Conservation (phyloP, 2,797 vertebrate genomes). For the Notolepis coatsorum region DNA sequence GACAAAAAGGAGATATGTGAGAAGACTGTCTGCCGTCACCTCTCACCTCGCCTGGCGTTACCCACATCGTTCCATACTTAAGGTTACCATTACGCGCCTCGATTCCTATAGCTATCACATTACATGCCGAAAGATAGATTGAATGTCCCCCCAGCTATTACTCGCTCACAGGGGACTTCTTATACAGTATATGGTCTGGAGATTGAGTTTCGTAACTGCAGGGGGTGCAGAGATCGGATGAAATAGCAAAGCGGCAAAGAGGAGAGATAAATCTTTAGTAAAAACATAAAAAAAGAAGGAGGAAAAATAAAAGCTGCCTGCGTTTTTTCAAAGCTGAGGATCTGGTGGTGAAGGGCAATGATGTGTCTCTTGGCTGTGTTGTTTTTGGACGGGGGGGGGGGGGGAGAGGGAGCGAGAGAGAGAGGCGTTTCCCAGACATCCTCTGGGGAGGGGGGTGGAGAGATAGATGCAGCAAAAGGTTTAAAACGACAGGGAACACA, state of each 20-base stretch:
- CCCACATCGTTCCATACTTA: too few species aligned
- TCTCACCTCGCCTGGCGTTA: constrained; percentile 1
- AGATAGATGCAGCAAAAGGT: too few species aligned
- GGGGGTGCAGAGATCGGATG: constrained; percentile 3
- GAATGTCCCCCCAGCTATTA: constrained; percentile 19
- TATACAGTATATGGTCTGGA: too few species aligned
- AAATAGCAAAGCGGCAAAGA: background rate
- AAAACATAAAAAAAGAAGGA: too few species aligned
- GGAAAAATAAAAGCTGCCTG: constrained; percentile 5
- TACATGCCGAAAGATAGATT: constrained; percentile 22
- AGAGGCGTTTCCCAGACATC: too few species aligned
- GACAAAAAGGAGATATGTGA: constrained; percentile 11
- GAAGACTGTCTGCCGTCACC: constrained; percentile 13
- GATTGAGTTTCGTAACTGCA: too few species aligned
- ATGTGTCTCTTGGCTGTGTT: constrained; percentile 14
- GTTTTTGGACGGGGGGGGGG: constrained; percentile 9
- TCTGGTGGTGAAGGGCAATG: background rate
- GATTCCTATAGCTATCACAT: too few species aligned
- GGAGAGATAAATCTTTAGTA: constrained; percentile 6
- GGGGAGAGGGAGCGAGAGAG: background rate
- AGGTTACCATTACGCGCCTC: too few species aligned
- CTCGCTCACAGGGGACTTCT: too few species aligned
- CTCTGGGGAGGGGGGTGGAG: too few species aligned
- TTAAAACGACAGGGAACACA: too few species aligned
- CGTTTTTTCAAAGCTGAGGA: constrained; percentile 10